Conservation (phyloP, 2,888 invertebrate species). For the Osmoderma eremita region DNA sequence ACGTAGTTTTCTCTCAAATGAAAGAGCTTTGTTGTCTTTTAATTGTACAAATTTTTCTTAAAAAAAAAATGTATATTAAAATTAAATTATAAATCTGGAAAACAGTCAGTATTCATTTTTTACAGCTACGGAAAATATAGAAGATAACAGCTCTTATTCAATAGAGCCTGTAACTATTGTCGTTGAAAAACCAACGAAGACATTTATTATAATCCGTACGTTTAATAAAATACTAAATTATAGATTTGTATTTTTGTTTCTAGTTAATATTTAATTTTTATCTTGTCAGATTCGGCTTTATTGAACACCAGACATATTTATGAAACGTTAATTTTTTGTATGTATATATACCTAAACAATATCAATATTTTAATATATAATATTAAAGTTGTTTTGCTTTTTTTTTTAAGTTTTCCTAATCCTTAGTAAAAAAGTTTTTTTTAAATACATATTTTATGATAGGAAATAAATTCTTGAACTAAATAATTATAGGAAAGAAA, state of each 20-base stretch:
- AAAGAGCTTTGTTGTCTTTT: conserved; percentile 50
- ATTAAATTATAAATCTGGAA: conserved; percentile 45
- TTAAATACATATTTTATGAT: too few relatives aligned
- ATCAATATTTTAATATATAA: conserved; percentile 38
- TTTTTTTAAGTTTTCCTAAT: background rate
- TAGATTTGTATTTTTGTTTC: conserved; percentile 35
- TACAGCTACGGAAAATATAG: conserved; percentile 25
- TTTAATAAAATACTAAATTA: conserved; percentile 55
- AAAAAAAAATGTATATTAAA: conserved; percentile 48
- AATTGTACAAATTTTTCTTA: conserved; percentile 59
- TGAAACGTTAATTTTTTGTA: conserved; percentile 35
- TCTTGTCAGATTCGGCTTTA: conserved; percentile 26
- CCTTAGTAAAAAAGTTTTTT: background rate
- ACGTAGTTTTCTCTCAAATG: conserved; percentile 41
- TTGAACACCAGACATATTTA: conserved; percentile 37
- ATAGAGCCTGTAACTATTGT: conserved; percentile 42
- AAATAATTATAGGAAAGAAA: too few relatives aligned
- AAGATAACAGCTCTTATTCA: conserved; percentile 41
- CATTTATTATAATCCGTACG: conserved; percentile 55
- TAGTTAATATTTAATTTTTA: conserved; percentile 28
- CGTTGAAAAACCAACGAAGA: conserved; percentile 47
- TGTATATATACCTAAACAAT: conserved; percentile 1
- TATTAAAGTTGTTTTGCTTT: conserved; percentile 12
- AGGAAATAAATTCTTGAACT: too few relatives aligned
- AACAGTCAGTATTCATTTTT: conserved; percentile 59